Evolutionary conservation across 2,888 invertebrate genomes (phyloP).

Genomic region (Agrochola lychnidis): DNA sequence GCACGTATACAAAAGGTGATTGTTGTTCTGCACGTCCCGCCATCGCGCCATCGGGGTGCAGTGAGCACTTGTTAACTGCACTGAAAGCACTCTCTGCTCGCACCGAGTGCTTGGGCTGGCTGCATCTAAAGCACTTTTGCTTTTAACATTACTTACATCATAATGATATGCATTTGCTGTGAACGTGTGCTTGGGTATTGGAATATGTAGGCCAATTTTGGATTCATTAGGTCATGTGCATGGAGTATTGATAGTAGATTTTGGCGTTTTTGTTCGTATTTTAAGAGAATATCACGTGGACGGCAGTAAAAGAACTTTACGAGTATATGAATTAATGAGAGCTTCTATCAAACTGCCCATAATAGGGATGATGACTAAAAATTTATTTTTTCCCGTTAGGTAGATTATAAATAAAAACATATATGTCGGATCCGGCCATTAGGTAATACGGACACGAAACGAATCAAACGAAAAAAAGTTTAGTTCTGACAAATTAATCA

Average conservation of each 20-base stretch:
- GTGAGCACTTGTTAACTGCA: conserved; percentile 59
- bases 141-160: conserved; percentile 48
- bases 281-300: neutral
- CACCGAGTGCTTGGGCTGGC: conserved; percentile 17
- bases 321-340: neutral
- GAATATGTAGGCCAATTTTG: neutral
- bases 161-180: conserved; percentile 40
- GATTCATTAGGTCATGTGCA: neutral
- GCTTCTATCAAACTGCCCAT: neutral
- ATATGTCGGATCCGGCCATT: too few species aligned
- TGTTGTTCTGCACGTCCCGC: conserved; percentile 59
- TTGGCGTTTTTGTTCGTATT: neutral
- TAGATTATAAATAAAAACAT: too few species aligned
- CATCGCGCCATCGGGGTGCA: conserved; percentile 41
- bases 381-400: too few species aligned
- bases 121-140: conserved; percentile 39
- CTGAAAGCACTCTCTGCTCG: conserved; percentile 61
- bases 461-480: too few species aligned
- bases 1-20: conserved; percentile 58
- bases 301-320: neutral
- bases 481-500: too few species aligned
- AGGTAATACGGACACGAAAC: too few species aligned
- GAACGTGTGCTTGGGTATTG: neutral
- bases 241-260: neutral
- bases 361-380: neutral